Evolutionary conservation across 1,140 invertebrate genomes (phyloP).

Genomic region (Globodera rostochiensis): DNA sequence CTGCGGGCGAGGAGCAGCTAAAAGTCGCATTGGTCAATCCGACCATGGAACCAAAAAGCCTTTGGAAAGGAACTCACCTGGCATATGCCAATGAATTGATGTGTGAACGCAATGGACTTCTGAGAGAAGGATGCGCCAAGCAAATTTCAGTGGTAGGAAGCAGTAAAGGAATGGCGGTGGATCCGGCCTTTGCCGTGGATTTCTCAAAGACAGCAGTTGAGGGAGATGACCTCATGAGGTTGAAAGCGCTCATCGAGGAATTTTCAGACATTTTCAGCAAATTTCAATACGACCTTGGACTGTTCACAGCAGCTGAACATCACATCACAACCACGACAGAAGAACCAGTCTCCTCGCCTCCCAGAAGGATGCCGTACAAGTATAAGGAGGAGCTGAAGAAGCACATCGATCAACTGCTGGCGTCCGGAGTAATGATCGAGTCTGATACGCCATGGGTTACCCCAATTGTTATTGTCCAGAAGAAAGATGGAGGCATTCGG

Average conservation of each 20-base stretch:
- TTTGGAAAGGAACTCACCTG: not conserved
- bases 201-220: not conserved
- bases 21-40: not conserved
- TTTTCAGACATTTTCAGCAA: slow-evolving; percentile 5
- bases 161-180: not conserved
- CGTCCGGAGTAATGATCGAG: too few relatives aligned
- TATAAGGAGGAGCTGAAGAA: not conserved
- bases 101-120: not conserved
- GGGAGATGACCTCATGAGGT: not conserved
- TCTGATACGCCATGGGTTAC: too few relatives aligned
- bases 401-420: too few relatives aligned
- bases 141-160: not conserved
- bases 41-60: not conserved
- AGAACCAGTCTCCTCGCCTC: not conserved
- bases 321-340: slow-evolving; percentile 13
- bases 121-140: not conserved
- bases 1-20: not conserved
- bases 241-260: slow-evolving; percentile 1
- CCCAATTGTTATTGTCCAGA: slow-evolving; percentile 7
- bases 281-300: slow-evolving; percentile 8
- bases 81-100: slow-evolving; percentile 14
- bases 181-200: not conserved
- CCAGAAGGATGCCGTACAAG: slow-evolving; percentile 16
- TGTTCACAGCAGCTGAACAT: not conserved
- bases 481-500: slow-evolving; percentile 20